Evolutionary conservation across 1,140 invertebrate species (phyloP).

Genomic region (Ruditapes philippinarum): DNA sequence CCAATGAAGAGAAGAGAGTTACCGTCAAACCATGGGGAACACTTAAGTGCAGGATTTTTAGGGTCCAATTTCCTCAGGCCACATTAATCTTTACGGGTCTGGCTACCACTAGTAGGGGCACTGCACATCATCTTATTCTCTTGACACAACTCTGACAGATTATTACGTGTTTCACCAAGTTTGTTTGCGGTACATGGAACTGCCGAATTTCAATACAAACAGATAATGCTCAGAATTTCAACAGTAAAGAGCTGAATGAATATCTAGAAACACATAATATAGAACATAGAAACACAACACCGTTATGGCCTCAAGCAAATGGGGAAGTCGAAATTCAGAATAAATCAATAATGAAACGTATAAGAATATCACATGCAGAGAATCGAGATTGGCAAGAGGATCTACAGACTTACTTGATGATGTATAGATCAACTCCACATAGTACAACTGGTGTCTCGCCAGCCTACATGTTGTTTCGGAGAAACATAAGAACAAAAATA

Average conservation of each 20-base stretch:
- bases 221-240: not conserved
- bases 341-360: not conserved
- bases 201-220: not conserved
- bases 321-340: not conserved
- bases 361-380: not conserved
- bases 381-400: not conserved
- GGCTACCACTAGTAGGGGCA: not conserved
- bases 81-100: not conserved
- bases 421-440: slow-evolving; percentile 54
- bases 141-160: not conserved
- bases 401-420: not conserved
- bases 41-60: not conserved
- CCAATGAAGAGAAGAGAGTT: not conserved
- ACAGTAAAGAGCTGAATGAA: slow-evolving; percentile 20
- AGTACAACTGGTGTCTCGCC: slow-evolving; percentile 55
- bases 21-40: not conserved
- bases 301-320: not conserved
- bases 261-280: not conserved
- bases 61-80: not conserved
- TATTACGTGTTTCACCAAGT: not conserved
- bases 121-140: not conserved
- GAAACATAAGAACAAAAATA: slow-evolving; percentile 69
- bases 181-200: not conserved
- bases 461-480: slow-evolving; percentile 62
- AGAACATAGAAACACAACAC: not conserved